Conservation (phyloP, 2,888 invertebrate species). For the Dolichomitus sp. region DNA sequence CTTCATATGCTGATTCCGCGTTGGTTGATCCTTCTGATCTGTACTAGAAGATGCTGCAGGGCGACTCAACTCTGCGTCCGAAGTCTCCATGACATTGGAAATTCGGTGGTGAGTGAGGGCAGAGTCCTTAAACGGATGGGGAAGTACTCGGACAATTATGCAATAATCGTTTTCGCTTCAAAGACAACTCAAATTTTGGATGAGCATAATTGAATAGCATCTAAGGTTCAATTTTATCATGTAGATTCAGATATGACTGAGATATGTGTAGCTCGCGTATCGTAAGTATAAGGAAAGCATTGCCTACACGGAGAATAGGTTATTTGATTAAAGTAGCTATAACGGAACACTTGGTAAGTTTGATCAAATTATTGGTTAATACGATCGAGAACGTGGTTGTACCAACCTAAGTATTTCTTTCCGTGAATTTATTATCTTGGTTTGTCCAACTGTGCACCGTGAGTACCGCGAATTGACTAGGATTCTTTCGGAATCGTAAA, state of each 20-base stretch:
- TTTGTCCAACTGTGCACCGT: too few species aligned
- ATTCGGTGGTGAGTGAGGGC: neutral
- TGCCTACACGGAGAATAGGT: neutral
- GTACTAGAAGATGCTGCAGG: neutral
- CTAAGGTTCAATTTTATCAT: neutral
- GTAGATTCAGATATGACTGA: neutral
- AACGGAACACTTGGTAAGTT: too few species aligned
- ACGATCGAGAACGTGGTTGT: too few species aligned
- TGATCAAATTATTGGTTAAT: too few species aligned
- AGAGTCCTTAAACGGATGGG: neutral
- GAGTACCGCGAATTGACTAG: too few species aligned
- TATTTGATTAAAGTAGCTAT: too few species aligned
- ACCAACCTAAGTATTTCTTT: too few species aligned
- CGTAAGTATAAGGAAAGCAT: neutral
- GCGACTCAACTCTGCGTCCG: neutral
- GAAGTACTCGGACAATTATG: neutral
- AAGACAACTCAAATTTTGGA: neutral
- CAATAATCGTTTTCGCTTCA: neutral
- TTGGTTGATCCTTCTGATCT: constrained; percentile 13
- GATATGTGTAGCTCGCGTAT: neutral
- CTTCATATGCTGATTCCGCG: constrained; percentile 6
- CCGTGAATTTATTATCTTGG: too few species aligned
- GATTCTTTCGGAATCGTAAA: too few species aligned
- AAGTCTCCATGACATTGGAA: neutral
- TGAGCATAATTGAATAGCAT: neutral